Evolutionary conservation across 53 echinoderm and acorn worm species (phyloP), one percentile per base, ranked within the genome.

Genomic region (Hippasteria phrygiana): DNA sequence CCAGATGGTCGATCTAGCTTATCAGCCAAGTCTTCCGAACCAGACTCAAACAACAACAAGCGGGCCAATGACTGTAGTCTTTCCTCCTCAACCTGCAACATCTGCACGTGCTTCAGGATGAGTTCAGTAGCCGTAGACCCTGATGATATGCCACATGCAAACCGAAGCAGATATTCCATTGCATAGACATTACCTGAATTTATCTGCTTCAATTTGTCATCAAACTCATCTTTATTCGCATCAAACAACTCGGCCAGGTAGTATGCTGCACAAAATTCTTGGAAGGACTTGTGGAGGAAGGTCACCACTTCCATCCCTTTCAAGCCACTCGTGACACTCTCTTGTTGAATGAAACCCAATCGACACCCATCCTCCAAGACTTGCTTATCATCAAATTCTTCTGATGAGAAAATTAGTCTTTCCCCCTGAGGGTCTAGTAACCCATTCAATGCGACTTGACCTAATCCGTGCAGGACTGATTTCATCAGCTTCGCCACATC

Each of bases 221-320:
- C 20, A n/a, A 72, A 72, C 34, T n/a, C 20, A 3, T 72, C 72
- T 72, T n/a, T 38, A 42, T 72, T 20, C 16, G 42, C 3, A 12
- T 69, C 35, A 69, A 7, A 2, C 72, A 72, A 18, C 18, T 72
- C 41, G 22, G 72, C 42, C 33, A 72, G 24, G 42, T 42, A 20
- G 72, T n/a, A 18, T 9, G 41, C 72, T 40, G 72, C 72, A n/a
- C 34, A 72, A 22, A 7, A 72, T 42, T 72, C 72, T 41, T 72
- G 72, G 72, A 72, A 41, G 72, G 72, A 72, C 72, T 72, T 72
- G 72, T 72, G 72, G 3, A 72, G 40, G 72, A 72, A 72, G 8
- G 72, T 72, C 17, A 72, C 72, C 3, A 72, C 69, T 33, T 72
- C 18, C 42, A 39, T 1, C 39, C 1, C 20, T 9, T 35, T 5